Evolutionary conservation across 2,888 invertebrate species (phyloP).

Genomic region (Pyrgus malvae): DNA sequence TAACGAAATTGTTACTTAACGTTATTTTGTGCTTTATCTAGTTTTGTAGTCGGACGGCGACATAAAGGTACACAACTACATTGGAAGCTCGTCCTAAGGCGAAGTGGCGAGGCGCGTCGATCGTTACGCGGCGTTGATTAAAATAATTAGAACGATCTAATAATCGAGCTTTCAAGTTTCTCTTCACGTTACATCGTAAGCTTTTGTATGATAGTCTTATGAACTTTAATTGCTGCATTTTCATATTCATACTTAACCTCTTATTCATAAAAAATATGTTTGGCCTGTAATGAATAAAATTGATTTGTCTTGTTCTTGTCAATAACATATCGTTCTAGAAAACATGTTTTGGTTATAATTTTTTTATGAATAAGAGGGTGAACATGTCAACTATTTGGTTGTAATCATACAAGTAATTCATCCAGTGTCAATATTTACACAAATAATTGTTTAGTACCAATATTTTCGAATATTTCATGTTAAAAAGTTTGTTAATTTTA

Average conservation of each 20-base stretch:
- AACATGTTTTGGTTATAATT: too few species aligned
- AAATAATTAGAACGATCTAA: conserved; percentile 65
- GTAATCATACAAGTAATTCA: conserved; percentile 1
- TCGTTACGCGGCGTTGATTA: conserved; percentile 66
- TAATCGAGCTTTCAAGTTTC: conserved; percentile 56
- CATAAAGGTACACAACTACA: neutral
- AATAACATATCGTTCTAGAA: too few species aligned
- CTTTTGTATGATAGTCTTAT: conserved; percentile 21
- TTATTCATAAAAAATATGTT: neutral
- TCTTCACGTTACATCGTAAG: conserved; percentile 38
- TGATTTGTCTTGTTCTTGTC: too few species aligned
- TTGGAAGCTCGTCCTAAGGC: conserved; percentile 33
- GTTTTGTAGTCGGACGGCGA: too few species aligned
- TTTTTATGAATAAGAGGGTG: too few species aligned
- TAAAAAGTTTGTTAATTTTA: conserved; percentile 2
- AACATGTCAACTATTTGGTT: neutral
- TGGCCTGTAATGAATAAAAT: too few species aligned
- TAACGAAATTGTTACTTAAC: too few species aligned
- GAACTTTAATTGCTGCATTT: neutral
- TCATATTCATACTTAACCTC: neutral
- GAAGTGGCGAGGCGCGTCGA: conserved; percentile 47
- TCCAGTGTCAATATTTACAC: neutral
- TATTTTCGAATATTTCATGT: neutral
- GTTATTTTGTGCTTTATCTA: too few species aligned
- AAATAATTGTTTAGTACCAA: neutral